A percentile compares a stretch with the other conserved stretches of the same genome.
These are phyloP conservation scores for Mionectes macconnelli DNA, from an alignment of 2,113 vertebrate species.

Conservation along the genomic window DNA sequence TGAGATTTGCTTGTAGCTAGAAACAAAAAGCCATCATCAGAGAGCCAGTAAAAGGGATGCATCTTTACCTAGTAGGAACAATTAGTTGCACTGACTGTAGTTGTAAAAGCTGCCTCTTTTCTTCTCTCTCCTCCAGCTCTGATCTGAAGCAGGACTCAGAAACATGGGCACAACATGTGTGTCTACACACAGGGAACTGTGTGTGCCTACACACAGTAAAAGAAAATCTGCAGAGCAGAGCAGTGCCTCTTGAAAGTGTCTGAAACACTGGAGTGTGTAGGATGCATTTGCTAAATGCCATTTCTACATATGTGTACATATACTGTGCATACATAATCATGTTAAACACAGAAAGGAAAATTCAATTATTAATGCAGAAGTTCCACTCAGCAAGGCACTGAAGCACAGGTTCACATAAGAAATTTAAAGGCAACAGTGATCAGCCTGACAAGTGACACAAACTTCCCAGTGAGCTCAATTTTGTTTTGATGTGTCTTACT, in stretches of 20 bases:
- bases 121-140: neutral
- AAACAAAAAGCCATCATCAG: conserved; percentile 69
- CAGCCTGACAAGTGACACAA: neutral
- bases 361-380: neutral
- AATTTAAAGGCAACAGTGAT: neutral
- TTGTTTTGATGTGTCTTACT: neutral
- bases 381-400: neutral
- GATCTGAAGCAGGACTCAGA: neutral
- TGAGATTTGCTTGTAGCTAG: conserved; percentile 71
- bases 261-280: neutral
- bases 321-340: neutral
- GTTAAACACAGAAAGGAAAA: neutral
- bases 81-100: conserved; percentile 58
- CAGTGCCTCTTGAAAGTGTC: neutral
- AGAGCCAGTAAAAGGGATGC: conserved; percentile 55
- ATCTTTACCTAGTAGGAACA: conserved; percentile 64
- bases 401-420: neutral
- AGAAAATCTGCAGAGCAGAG: neutral
- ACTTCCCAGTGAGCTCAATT: neutral
- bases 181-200: neutral
- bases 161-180: neutral
- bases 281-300: neutral
- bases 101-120: conserved; percentile 35
- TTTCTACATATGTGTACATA: neutral
- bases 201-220: neutral